Evolutionary conservation across 2,888 invertebrate species (phyloP), one percentile per base, ranked within the genome.

Genomic region (Holacanthella duospinosa): DNA sequence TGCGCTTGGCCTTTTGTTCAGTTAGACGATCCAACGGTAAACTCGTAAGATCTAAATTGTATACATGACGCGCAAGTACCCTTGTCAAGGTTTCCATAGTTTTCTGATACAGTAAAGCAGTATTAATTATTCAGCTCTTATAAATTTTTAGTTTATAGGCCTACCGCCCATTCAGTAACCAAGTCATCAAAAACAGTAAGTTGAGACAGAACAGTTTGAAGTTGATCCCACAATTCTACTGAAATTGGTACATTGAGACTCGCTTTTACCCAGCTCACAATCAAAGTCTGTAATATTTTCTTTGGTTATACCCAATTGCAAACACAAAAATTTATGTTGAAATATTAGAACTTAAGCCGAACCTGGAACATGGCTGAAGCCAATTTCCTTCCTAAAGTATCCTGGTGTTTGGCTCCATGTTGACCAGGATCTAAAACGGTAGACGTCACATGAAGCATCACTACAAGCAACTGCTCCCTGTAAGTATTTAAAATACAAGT

Each of bases 261-360:
- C 0, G 95, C 96, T 75, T 94, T 92, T 73, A 96, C 95, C 95
- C 96, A 96, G 2, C 95, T 95, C 68, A 96, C 94, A 71, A 96
- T 93, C 58, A 96, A 80, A 0, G 96, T 96, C 83, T 96, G 88
- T 74, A 90, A n/a, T n/a, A n/a, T n/a, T n/a, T n/a, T n/a, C n/a
- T n/a, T n/a, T n/a, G 89, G 75, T 62, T 43, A 62, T 60, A 64
- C 56, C 25, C 58, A 25, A 48, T 43, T 44, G 24, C 16, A 43
- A 55, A 29, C 29, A 44, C 36, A 25, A 25, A 56, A 27, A 12
- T 2, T 16, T 60, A n/a, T n/a, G n/a, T n/a, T n/a, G n/a, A n/a
- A n/a, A n/a, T n/a, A n/a, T n/a, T n/a, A n/a, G n/a, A 16, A 60
- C 12, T 9, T 56, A 12, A 56, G 4, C 4, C 19, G 9, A 4